phyloP scores from a whole-genome alignment of 2,797 vertebrate species.

The Chaenodraco wilsoni region DNA sequence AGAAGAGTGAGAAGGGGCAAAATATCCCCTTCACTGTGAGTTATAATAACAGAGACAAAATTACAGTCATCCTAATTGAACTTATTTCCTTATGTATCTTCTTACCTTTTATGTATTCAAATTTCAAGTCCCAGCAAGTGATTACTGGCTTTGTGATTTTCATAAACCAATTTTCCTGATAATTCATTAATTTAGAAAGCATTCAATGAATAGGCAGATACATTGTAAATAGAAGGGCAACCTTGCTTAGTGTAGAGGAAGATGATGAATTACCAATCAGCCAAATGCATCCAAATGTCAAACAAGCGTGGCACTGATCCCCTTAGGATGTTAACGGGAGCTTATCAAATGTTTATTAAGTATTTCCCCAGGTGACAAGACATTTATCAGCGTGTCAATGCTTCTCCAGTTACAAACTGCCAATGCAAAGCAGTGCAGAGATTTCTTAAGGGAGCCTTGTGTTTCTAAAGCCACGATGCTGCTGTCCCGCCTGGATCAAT shows the following conservation, averaged over 20 bases:
- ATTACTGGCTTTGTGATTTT: slow-evolving; percentile 49
- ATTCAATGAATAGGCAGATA: slow-evolving; percentile 35
- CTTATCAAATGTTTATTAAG: slow-evolving; percentile 71
- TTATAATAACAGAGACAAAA: slow-evolving; percentile 15
- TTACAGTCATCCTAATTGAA: slow-evolving; percentile 28
- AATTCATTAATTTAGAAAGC: slow-evolving; percentile 48
- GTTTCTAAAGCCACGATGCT: slow-evolving; percentile 22
- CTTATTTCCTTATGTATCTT: slow-evolving; percentile 21
- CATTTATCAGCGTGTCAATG: slow-evolving; percentile 57
- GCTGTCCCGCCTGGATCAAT: slow-evolving; percentile 33
- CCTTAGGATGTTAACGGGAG: slow-evolving; percentile 39
- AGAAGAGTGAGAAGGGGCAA: not conserved
- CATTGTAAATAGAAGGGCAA: slow-evolving; percentile 38
- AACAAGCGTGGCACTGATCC: slow-evolving; percentile 60
- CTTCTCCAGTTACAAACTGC: slow-evolving; percentile 42
- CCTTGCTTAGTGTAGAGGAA: slow-evolving; percentile 26
- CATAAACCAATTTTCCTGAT: slow-evolving; percentile 49
- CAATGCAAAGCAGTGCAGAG: slow-evolving; percentile 39
- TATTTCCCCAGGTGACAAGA: slow-evolving; percentile 50
- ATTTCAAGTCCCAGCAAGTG: slow-evolving; percentile 42
- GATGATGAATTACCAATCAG: slow-evolving; percentile 71
- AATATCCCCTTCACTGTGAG: slow-evolving; percentile 2
- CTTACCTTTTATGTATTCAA: slow-evolving; percentile 27
- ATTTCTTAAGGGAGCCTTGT: slow-evolving; percentile 43
- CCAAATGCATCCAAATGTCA: slow-evolving; percentile 63